Percentiles rank a stretch among this genome's conserved stretches.
phyloP scores from a whole-genome alignment of 2,113 vertebrate species.

The Siniperca chuatsi region DNA sequence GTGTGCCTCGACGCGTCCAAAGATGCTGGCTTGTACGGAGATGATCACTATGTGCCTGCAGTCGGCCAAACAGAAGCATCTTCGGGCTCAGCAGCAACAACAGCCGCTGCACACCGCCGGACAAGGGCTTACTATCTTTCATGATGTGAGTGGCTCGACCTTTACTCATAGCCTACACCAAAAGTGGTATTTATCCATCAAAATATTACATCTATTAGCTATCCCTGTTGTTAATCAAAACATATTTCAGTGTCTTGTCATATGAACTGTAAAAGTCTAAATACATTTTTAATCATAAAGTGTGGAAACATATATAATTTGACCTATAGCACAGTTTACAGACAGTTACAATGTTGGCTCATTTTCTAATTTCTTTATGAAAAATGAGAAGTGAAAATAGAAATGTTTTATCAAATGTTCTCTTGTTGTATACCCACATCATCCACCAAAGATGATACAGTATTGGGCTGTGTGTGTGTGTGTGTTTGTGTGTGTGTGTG shows the following conservation, averaged over 20 bases:
- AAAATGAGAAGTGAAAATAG: conserved; percentile 9
- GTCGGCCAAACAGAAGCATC: conserved; percentile 86
- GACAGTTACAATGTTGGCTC: neutral
- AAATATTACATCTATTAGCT: neutral
- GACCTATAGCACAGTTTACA: neutral
- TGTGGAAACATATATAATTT: neutral
- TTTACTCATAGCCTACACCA: neutral
- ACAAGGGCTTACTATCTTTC: conserved; percentile 84
- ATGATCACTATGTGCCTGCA: conserved; percentile 89
- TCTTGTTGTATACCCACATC: neutral
- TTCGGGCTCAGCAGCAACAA: conserved; percentile 74
- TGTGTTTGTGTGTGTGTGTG: conserved; percentile 9
- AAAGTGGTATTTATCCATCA: neutral
- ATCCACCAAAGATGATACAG: neutral
- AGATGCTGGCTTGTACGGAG: conserved; percentile 87
- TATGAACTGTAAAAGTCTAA: neutral
- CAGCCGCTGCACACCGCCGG: conserved; percentile 68
- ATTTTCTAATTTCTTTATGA: neutral
- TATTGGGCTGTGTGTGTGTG: conserved; percentile 7
- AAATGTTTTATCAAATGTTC: neutral
- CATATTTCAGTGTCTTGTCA: too few relatives aligned
- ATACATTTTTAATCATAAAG: neutral
- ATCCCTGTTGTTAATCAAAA: rapidly evolving
- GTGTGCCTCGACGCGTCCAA: conserved; percentile 36
- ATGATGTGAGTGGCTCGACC: conserved; percentile 82